Conservation (phyloP, 1,140 invertebrate genomes). For the Scaptomyza graminum region DNA sequence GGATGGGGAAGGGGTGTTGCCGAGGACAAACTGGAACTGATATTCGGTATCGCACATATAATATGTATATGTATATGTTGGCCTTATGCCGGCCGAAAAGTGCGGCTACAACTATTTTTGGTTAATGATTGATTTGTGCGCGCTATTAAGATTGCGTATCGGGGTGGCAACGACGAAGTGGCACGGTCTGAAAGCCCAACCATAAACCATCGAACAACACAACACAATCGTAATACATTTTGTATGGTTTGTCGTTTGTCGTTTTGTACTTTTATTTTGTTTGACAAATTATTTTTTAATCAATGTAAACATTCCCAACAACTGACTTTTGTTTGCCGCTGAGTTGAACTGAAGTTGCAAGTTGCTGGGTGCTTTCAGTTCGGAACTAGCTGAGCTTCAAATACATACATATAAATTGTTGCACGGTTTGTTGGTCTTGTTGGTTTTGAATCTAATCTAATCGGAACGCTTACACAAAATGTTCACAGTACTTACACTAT, state of each 20-base stretch:
- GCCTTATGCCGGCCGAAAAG: constrained; percentile 13
- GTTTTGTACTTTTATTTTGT: neutral
- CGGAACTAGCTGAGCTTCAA: neutral
- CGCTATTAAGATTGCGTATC: constrained; percentile 75
- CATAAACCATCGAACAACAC: constrained; percentile 46
- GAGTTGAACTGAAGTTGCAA: neutral
- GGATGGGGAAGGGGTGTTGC: no score
- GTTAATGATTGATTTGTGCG: constrained; percentile 74
- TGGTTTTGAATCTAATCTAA: constrained; percentile 60
- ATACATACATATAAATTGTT: neutral
- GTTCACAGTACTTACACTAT: neutral
- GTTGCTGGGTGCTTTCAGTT: neutral
- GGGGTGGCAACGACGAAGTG: constrained; percentile 60
- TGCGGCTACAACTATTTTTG: constrained; percentile 19
- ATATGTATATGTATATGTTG: constrained; percentile 1
- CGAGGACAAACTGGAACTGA: neutral
- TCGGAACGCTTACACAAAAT: constrained; percentile 14
- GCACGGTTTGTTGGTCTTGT: constrained; percentile 4
- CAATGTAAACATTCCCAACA: constrained; percentile 9
- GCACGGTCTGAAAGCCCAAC: constrained; percentile 59
- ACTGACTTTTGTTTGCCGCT: neutral
- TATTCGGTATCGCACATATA: constrained; percentile 17
- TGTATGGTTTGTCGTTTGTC: no score
- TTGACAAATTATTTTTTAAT: constrained; percentile 76
- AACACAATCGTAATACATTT: neutral